Evolutionary conservation across 2,113 vertebrate species (phyloP), one percentile per base, ranked within the genome.

Genomic region (Recurvirostra avosetta): DNA sequence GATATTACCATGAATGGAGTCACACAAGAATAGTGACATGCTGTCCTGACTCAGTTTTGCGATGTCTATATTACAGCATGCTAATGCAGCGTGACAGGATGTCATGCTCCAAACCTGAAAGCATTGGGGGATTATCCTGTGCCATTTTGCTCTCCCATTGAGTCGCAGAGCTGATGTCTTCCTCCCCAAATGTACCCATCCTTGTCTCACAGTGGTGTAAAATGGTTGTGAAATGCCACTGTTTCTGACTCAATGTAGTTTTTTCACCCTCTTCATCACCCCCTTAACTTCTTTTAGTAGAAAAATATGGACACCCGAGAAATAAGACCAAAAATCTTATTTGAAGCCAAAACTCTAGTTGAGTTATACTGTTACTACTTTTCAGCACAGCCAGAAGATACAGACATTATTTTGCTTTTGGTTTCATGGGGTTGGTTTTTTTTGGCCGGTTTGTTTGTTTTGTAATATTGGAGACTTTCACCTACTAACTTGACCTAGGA

Each of bases 21-120:
- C 72, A 65, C 88, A 92, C 66, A 81, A 81, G 86, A 81, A 81
- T 52, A 82, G 61, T 52, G 76, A 84, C 92, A 71, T 65, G 86
- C 65, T 96, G 95, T 92, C 96, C 88, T 94, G 82, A 92, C 75
- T 95, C 86, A 71, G 71, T 86, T 93, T 67, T 93, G 78, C 6
- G 1, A 56, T 81, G 76, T 72, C 79, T 81, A 15, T 70, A 18
- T 86, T 86, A 75, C 77, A 78, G 83, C 59, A 78, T 53, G 68
- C 50, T 94, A 89, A 95, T 83, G 25, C 72, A 67, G 52, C 55
- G 3, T 74, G 86, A 58, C 88, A 94, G 47, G 62, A 88, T 81
- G 86, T 86, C 88, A 86, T 0, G 11, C 56, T 94, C 73, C 92
- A 88, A 88, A 92, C 68, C 63, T 80, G 86, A 71, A 89, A 84